Evolutionary conservation across 2,797 vertebrate species (phyloP).

Genomic region (Crocodylus rhombifer): DNA sequence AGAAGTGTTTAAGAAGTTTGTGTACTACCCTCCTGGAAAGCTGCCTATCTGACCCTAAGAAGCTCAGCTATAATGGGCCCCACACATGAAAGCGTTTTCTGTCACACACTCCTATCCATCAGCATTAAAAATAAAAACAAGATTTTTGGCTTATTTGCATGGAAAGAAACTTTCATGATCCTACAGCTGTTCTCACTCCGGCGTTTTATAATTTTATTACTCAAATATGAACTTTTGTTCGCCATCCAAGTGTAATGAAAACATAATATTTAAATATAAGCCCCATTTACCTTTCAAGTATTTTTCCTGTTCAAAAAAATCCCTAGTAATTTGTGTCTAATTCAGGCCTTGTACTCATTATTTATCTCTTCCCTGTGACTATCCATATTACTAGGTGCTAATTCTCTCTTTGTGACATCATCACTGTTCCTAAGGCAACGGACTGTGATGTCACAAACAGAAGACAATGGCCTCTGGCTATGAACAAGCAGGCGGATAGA

Average conservation of each 20-base stretch:
- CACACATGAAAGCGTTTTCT: neutral
- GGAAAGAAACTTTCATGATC: conserved; percentile 61
- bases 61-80: neutral
- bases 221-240: conserved; percentile 70
- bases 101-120: neutral
- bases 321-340: conserved; percentile 66
- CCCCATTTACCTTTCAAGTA: conserved; percentile 77
- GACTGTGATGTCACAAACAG: conserved; percentile 75
- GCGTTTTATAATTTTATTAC: conserved; percentile 62
- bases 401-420: conserved; percentile 70
- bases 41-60: neutral
- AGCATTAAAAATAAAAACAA: conserved; percentile 46
- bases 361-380: conserved; percentile 50
- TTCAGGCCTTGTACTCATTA: conserved; percentile 38
- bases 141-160: conserved; percentile 66
- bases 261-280: conserved; percentile 73
- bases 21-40: fast-evolving
- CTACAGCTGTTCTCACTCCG: conserved; percentile 72
- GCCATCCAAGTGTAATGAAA: conserved; percentile 65
- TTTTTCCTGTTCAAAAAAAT: conserved; percentile 73
- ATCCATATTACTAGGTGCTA: conserved; percentile 39
- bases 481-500: neutral
- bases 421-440: conserved; percentile 22
- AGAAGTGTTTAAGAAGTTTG: neutral
- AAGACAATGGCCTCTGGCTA: conserved; percentile 48